Evolutionary conservation across 2,113 vertebrate species (phyloP), one percentile per base, ranked within the genome.

Genomic region (Australoheros scitulus): DNA sequence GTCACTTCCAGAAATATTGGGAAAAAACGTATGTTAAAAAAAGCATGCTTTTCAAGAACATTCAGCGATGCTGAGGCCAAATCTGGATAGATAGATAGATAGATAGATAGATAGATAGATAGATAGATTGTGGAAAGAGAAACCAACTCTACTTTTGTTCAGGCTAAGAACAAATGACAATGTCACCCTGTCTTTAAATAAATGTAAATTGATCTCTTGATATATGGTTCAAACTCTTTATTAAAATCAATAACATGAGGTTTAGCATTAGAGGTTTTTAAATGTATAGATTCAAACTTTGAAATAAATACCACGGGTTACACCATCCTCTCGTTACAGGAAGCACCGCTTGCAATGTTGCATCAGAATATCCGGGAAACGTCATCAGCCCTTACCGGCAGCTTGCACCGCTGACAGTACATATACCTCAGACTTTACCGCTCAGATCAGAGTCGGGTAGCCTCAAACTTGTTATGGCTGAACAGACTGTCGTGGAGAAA

Each of bases 401-500:
- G 22, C 29, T 22, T 18, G 26, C 20, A 11, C 22, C 9, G 4
- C 24, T 13, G 3, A 1, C 18, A 3, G 22, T 22, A 47, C 3
- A 29, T 7, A 59, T 1, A 20, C 5, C 8, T 22, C 47, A 20
- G 6, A 68, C 38, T 61, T 84, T 85, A 17, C 61, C 70, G 57
- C 43, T 70, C 65, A 6, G 26, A 13, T 56, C 1, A 63, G 57
- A 76, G 17, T 56, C 6, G 20, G 26, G 38, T 60, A 32, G 14
- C 60, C n/a, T 58, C 77, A 7, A n/a, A 47, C 4, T 52, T 43
- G 36, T 41, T 57, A 96, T 96, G 96, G 85, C 94, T 8, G 94
- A 91, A 26, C 88, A 93, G 10, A 56, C 85, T 14, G 87, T 96
- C 11, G 87, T 79, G 61, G 92, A 95, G 38, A 93, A 95, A 64